Evolutionary conservation across 2,113 vertebrate species (phyloP).

Genomic region (Physeter macrocephalus): DNA sequence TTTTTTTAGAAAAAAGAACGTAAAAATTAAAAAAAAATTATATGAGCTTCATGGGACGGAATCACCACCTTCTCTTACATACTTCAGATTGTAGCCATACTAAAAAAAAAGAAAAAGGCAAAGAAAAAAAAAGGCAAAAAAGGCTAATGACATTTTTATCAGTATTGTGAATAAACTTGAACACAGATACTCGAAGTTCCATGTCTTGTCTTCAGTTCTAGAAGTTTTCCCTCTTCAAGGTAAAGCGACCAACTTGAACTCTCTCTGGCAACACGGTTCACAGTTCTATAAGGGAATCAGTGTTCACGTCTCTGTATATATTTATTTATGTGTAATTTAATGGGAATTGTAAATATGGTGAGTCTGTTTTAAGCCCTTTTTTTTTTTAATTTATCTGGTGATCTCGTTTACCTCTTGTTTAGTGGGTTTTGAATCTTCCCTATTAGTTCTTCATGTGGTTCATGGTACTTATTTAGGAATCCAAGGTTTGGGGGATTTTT

Average conservation of each 20-base stretch:
- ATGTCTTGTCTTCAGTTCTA: constrained; percentile 95
- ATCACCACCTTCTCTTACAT: constrained; percentile 89
- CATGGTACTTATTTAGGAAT: constrained; percentile 96
- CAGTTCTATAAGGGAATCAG: constrained; percentile 98
- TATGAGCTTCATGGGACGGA: constrained; percentile 93
- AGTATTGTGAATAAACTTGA: constrained; percentile 99
- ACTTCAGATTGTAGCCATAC: constrained; percentile 94
- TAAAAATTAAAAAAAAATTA: constrained; percentile 73
- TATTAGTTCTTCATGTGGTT: constrained; percentile 98
- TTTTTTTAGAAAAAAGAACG: constrained; percentile 77
- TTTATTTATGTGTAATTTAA: constrained; percentile 99
- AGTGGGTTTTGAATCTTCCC: constrained; percentile 97
- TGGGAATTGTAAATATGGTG: constrained; percentile 99
- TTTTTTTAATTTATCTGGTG: constrained; percentile 99
- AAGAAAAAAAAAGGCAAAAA: constrained; percentile 82
- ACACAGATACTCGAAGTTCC: constrained; percentile 91
- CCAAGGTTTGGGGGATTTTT: constrained; percentile 87
- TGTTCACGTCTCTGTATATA: constrained; percentile 99
- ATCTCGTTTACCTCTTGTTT: constrained; percentile 98
- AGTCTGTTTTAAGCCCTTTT: constrained; percentile 97
- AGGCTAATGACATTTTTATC: constrained; percentile 94
- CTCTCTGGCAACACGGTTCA: constrained; percentile 95
- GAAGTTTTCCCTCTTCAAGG: constrained; percentile 86
- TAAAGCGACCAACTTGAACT: constrained; percentile 96
- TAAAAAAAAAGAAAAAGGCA: constrained; percentile 59